Evolutionary conservation across 2,113 vertebrate genomes (phyloP), one percentile per base, ranked within the genome.

Genomic region (Saguinus midas): DNA sequence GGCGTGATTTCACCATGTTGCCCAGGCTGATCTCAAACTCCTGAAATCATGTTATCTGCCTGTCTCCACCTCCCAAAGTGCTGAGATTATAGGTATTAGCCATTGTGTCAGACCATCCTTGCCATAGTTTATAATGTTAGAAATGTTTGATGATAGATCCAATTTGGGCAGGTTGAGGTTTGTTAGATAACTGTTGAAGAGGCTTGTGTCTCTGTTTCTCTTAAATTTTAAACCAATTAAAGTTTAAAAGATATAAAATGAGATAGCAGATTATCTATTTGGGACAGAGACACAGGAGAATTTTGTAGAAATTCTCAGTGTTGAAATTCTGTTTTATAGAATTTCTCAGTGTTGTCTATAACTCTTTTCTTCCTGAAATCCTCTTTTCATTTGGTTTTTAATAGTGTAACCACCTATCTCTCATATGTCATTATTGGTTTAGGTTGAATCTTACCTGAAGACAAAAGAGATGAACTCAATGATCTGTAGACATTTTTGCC

Each of bases 171-270:
- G 76, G 37, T 92, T 87, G 21, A 90, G 8, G 50, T 85, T 89
- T 87, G 32, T 91, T 88, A 88, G 72, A 40, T 92, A 94, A 90
- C 8, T 84, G 8, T 76, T 40, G 27, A 55, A 29, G 78, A 85
- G 55, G 25, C 55, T 8, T 25, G 1, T 83, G n/a, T 92, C 58
- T 87, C 68, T 93, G 20, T 96, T 91, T 95, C 91, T 58, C 43
- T 91, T 90, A 68, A 86, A 20, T 87, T 96, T 95, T 79, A 87
- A 94, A 89, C 73, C 79, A 82, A 0, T 86, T 84, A 61, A 66
- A 87, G 37, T 57, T 82, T 86, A 64, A 37, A 81, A 91, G 93
- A 72, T 90, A 61, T 55, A 78, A 85, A 80, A 45, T 89, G 73
- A 55, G 58, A 87, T 87, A 90, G 32, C 17, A 94, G 73, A 92